Conservation (phyloP, 2,797 vertebrate genomes). For the Acipenser ruthenus region DNA sequence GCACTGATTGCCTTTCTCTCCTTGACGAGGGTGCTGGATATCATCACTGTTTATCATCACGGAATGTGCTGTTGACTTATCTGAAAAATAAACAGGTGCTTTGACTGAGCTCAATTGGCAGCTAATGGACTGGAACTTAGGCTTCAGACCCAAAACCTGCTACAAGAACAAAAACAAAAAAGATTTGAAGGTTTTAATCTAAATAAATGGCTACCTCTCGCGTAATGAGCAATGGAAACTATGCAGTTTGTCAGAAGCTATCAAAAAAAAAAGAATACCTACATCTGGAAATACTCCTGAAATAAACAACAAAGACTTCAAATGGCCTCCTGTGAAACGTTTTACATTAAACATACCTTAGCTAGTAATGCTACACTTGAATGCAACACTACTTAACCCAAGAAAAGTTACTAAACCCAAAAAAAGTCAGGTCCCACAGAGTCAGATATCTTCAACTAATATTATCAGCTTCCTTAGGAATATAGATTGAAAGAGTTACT, state of each 20-base stretch:
- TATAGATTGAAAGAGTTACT: no score
- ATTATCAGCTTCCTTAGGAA: no score
- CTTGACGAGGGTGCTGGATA: not conserved
- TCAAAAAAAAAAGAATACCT: constrained; percentile 7
- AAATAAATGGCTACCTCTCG: not conserved
- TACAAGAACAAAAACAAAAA: not conserved
- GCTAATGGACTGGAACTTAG: constrained; percentile 7
- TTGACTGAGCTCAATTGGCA: constrained; percentile 5
- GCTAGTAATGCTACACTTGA: not conserved
- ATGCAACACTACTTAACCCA: not conserved
- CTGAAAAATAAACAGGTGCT: constrained; percentile 1
- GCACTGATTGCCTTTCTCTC: not conserved
- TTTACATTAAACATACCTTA: not conserved
- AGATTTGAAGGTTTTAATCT: not conserved
- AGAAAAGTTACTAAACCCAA: not conserved
- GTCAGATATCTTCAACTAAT: no score
- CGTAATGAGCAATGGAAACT: constrained; percentile 13
- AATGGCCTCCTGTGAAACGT: not conserved
- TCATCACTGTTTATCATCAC: constrained; percentile 2
- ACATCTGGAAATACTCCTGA: constrained; percentile 13
- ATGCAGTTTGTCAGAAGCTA: constrained; percentile 7
- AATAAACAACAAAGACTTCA: not conserved
- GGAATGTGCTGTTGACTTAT: constrained; percentile 1
- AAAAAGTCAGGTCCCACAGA: no score
- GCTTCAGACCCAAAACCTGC: not conserved